Evolutionary conservation across 2,113 vertebrate genomes (phyloP), one percentile per base, ranked within the genome.

Genomic region (Erpornis zantholeuca): DNA sequence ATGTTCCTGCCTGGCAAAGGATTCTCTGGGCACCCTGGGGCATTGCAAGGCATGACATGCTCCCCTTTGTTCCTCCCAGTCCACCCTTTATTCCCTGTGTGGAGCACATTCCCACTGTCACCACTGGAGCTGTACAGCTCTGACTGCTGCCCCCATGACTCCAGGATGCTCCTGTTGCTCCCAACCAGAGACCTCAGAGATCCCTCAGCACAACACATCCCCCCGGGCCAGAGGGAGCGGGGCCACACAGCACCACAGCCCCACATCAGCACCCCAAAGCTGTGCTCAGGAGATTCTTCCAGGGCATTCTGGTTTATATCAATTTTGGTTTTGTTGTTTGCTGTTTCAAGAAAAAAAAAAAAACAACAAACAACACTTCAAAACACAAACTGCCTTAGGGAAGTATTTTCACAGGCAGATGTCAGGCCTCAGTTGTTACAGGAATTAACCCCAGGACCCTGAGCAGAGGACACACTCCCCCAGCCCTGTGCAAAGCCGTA

Each of bases 121-220:
- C 31, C 7, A 0, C 40, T 19, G 57, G 52, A 36, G 57, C 50
- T 6, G 5, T 49, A 11, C 61, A 42, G 75, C 52, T 23, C 50
- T 0, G 0, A 28, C 4, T 0, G 1, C 47, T 44, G 68, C 29
- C 23, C 15, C 22, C 1, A 1, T 1, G 20, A 29, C 31, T 92
- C 64, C 1, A 2, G 21, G 79, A 42, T 52, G 56, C 65, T 72
- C 64, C 0, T 0, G 5, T 3, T 4, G 1, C 15, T 61, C 17
- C 59, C 80, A 38, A 3, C n/a, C 54, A 0, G 4, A 49, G 22
- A 70, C 33, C 75, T 49, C 47, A 28, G 49, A 72, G 59, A 64
- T 8, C 35, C 23, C 49, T 33, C 0, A 0, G 47, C 71, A 71
- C 17, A 6, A 5, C 7, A 3, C 12, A 11, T 2, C 10, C 63